A percentile compares a stretch with the other conserved stretches of the same genome.
Conservation (phyloP, 2,113 vertebrate species). For the Dolichallabes microphthalmus region DNA sequence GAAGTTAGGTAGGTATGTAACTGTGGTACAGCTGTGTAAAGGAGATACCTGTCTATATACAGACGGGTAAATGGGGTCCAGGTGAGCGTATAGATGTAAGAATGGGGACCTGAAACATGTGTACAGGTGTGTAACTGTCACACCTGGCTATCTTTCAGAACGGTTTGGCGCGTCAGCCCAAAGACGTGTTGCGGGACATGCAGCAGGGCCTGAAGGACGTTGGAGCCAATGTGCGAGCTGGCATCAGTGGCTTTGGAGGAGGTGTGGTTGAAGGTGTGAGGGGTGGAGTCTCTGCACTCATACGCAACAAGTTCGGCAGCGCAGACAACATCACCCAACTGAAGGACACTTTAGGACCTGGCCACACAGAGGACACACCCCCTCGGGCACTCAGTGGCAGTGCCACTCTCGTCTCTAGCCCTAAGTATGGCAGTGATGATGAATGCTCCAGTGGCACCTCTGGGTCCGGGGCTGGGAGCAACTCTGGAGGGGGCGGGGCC, state of each 20-base stretch:
- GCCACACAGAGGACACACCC: slow-evolving; percentile 81
- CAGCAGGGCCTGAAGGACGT: slow-evolving; percentile 96
- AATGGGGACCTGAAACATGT: background rate
- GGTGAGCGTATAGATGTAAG: background rate
- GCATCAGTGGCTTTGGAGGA: slow-evolving; percentile 93
- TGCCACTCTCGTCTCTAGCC: slow-evolving; percentile 92
- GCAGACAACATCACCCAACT: slow-evolving; percentile 95
- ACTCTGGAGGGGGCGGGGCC: slow-evolving; percentile 76
- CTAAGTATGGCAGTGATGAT: slow-evolving; percentile 94
- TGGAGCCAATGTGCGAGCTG: slow-evolving; percentile 91
- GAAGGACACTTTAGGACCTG: slow-evolving; percentile 89
- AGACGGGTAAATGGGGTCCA: background rate
- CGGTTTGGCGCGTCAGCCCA: slow-evolving; percentile 90
- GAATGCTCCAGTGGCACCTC: slow-evolving; percentile 95
- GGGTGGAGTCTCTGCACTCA: slow-evolving; percentile 90
- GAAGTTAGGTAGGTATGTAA: background rate
- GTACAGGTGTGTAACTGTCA: slow-evolving; percentile 2
- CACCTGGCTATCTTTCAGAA: slow-evolving; percentile 69
- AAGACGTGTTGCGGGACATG: slow-evolving; percentile 97
- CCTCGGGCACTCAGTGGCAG: slow-evolving; percentile 89
- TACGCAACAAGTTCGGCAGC: slow-evolving; percentile 97
- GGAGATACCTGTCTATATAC: background rate
- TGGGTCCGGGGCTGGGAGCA: slow-evolving; percentile 85
- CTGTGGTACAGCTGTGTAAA: background rate
- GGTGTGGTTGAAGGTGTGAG: slow-evolving; percentile 95